phyloP scores from a whole-genome alignment of 1,140 invertebrate genomes.

The Drosophila ironensis region DNA sequence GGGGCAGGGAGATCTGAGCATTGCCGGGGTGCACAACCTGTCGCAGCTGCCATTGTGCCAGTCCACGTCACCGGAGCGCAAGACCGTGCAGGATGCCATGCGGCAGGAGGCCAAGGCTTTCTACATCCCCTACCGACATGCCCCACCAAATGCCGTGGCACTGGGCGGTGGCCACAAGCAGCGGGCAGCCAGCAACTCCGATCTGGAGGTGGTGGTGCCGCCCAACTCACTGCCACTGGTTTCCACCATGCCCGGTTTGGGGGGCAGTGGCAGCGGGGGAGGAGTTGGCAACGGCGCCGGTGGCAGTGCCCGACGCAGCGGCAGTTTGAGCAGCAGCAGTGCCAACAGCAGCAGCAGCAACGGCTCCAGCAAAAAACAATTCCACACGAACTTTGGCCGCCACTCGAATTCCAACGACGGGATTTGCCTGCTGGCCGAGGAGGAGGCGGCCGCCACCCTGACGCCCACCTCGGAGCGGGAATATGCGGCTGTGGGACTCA shows the following conservation, averaged over 20 bases:
- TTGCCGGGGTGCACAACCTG: conserved; percentile 64
- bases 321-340: conserved; percentile 71
- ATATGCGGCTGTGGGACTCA: conserved; percentile 55
- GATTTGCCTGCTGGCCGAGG: conserved; percentile 76
- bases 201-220: conserved; percentile 57
- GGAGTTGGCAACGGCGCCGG: conserved; percentile 9
- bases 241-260: conserved; percentile 49
- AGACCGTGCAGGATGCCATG: conserved; percentile 54
- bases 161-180: conserved; percentile 51
- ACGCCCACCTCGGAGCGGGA: conserved; percentile 75
- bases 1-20: conserved; percentile 52
- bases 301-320: conserved; percentile 49
- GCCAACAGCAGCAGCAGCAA: conserved; percentile 66
- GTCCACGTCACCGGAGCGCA: conserved; percentile 49
- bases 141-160: conserved; percentile 66
- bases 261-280: conserved; percentile 1
- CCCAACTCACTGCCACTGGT: conserved; percentile 69
- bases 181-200: conserved; percentile 52
- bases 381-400: conserved; percentile 71
- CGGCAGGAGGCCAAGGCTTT: conserved; percentile 64
- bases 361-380: conserved; percentile 67
- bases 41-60: conserved; percentile 69
- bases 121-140: conserved; percentile 73
- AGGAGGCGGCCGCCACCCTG: conserved; percentile 73
- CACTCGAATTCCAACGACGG: conserved; percentile 79